Evolutionary conservation across 2,888 invertebrate species (phyloP), one percentile per base, ranked within the genome.

Genomic region (Cylloceria caligata): DNA sequence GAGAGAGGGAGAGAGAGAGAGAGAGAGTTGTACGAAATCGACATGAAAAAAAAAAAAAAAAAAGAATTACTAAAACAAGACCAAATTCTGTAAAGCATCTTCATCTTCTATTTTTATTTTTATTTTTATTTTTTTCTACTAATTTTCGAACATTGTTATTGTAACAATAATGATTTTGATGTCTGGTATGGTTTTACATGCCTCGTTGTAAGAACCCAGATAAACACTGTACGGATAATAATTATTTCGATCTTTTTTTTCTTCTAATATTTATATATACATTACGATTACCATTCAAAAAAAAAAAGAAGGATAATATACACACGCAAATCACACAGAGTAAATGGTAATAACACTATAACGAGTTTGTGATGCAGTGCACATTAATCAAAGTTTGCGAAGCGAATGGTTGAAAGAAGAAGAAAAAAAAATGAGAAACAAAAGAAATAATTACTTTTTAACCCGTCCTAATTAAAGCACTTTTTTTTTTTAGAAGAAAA

Each of bases 161-260:
- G 73, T 83, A 83, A 84, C 78, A 78, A 85, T 85, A 76, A 83
- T 77, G 68, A 83, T 81, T 83, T 55, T 69, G 74, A 83, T 78
- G 83, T 86, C 83, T 78, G 89, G 89, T 89, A 86, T 90, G 89
- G 87, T 89, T 88, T 88, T 89, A 88, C 89, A 89, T 88, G 85
- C 89, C 89, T 86, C 78, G 83, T 83, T 86, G 85, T 84, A 84
- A 68, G 19, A 71, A 86, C 81, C 71, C 74, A 62, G 69, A 82
- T 80, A 71, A 60, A 13, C 47, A 83, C 73, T 67, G 83, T 79
- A 78, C 81, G 79, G 75, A 76, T 86, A 82, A 79, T 81, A 81
- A 84, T 85, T 81, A 84, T 49, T 13, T 16, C 36, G 57, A 67
- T 62, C 13, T 27, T 69, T 64, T 75, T 55, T 67, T 64, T 75